Conservation (phyloP, 2,113 vertebrate genomes). For the Archocentrus centrarchus region DNA sequence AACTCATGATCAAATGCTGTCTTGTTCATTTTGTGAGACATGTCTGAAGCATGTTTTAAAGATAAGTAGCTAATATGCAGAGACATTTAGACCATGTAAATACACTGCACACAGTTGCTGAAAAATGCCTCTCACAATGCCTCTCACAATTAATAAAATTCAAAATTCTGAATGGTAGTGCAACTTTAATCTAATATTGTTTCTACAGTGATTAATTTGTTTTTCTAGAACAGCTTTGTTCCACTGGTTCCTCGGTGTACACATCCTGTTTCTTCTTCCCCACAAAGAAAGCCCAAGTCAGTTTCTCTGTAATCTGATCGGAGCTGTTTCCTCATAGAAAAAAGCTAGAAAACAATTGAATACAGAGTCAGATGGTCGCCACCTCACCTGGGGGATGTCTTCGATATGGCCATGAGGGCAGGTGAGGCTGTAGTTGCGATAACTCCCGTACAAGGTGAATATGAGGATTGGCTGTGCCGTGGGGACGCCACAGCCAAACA, state of each 20-base stretch:
- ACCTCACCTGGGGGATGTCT: conserved; percentile 64
- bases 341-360: background rate
- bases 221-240: background rate
- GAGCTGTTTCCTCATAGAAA: background rate
- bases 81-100: background rate
- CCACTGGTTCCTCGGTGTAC: background rate
- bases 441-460: conserved; percentile 54
- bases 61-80: background rate
- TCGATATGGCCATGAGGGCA: conserved; percentile 59
- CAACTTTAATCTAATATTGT: background rate
- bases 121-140: too few relatives aligned
- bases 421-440: conserved; percentile 56
- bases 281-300: background rate
- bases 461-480: background rate
- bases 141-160: too few relatives aligned
- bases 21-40: background rate
- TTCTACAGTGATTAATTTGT: background rate
- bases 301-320: background rate
- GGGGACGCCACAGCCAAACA: conserved; percentile 70
- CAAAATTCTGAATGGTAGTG: background rate
- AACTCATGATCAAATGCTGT: background rate
- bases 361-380: background rate
- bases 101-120: background rate
- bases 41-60: background rate
- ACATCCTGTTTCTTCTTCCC: background rate